Evolutionary conservation across 2,797 vertebrate species (phyloP).

Genomic region (Ctenopoma kingsleyae): DNA sequence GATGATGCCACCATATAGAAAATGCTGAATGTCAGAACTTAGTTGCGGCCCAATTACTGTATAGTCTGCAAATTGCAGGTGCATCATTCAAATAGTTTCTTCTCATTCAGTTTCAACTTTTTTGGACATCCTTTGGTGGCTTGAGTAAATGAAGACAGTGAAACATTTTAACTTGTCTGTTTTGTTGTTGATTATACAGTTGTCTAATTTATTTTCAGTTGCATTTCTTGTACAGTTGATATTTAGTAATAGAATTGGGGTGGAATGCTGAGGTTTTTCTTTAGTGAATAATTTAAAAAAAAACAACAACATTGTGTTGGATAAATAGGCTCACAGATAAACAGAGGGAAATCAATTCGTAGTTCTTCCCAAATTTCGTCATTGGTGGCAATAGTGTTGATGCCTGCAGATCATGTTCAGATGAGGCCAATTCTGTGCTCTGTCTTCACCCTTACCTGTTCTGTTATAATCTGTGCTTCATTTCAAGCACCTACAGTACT

Average conservation of each 20-base stretch:
- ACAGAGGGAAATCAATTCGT: constrained; percentile 2
- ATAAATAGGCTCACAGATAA: not conserved
- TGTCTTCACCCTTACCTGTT: not conserved
- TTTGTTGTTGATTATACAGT: constrained; percentile 10
- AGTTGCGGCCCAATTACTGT: too few relatives aligned
- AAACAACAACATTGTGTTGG: not conserved
- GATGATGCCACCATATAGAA: too few relatives aligned
- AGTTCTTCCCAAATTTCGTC: constrained; percentile 1
- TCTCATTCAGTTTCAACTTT: not conserved
- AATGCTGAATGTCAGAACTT: too few relatives aligned
- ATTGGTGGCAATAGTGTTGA: not conserved
- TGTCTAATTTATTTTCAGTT: constrained; percentile 7
- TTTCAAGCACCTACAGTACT: constrained; percentile 5
- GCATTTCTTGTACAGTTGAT: constrained; percentile 3
- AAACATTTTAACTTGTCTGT: constrained; percentile 8
- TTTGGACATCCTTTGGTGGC: not conserved
- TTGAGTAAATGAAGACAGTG: not conserved
- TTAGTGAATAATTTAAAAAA: not conserved
- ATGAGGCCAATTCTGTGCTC: not conserved
- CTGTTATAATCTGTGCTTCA: not conserved
- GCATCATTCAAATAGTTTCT: not conserved
- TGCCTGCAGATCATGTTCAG: not conserved
- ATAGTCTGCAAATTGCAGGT: too few relatives aligned
- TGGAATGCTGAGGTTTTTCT: not conserved
- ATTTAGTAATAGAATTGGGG: not conserved